Conservation (phyloP, 2,888 invertebrate genomes). For the Macaria liturata region DNA sequence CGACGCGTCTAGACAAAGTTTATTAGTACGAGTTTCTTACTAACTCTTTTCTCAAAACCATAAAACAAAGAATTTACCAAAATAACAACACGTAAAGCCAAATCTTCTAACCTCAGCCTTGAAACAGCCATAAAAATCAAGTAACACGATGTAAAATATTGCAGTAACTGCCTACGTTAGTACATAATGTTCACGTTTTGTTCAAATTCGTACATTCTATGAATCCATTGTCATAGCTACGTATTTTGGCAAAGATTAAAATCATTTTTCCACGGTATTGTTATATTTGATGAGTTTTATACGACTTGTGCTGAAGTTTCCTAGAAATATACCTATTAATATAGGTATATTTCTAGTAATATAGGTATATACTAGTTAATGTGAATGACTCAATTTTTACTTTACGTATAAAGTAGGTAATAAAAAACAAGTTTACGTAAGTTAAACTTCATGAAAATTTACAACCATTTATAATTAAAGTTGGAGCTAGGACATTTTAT, state of each 20-base stretch:
- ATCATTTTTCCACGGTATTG: slow-evolving; percentile 35
- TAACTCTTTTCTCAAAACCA: too few species aligned
- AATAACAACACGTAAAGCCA: background rate
- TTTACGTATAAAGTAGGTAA: too few species aligned
- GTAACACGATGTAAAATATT: slow-evolving; percentile 24
- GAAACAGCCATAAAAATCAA: slow-evolving; percentile 29
- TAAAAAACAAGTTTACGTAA: too few species aligned
- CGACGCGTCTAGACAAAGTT: too few species aligned
- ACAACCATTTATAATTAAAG: too few species aligned
- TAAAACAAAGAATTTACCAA: too few species aligned
- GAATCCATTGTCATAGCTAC: slow-evolving; percentile 30
- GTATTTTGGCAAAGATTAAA: slow-evolving; percentile 31
- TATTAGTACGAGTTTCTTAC: too few species aligned
- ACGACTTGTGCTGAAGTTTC: slow-evolving; percentile 14
- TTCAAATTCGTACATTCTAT: slow-evolving; percentile 27
- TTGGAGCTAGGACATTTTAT: too few species aligned
- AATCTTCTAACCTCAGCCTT: slow-evolving; percentile 24
- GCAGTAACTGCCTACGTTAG: slow-evolving; percentile 9
- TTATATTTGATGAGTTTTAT: slow-evolving; percentile 25
- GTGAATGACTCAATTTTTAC: too few species aligned
- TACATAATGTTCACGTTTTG: slow-evolving; percentile 20
- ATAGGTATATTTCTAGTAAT: too few species aligned
- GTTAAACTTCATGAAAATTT: too few species aligned
- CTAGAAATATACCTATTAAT: slow-evolving; percentile 5
- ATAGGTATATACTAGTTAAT: background rate